phyloP scores from a whole-genome alignment of 92 coral and sea anemone species.

The Meandrina meandrites region DNA sequence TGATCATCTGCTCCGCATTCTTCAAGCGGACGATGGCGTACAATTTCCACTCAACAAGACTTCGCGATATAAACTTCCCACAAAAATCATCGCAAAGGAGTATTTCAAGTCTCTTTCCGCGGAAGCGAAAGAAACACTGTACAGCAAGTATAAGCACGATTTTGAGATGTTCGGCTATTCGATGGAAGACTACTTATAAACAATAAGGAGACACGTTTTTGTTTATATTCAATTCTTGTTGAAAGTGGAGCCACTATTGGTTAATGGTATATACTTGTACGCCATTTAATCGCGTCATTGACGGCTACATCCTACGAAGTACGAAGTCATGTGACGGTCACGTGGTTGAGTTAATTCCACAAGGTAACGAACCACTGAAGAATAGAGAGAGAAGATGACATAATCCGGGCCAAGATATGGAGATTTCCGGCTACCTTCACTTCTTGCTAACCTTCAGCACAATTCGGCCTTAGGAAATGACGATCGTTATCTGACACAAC shows the following conservation, averaged over 20 bases:
- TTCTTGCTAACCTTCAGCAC: neutral
- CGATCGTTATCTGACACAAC: neutral
- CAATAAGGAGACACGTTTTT: neutral
- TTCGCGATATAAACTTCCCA: constrained; percentile 70
- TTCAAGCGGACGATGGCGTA: constrained; percentile 68
- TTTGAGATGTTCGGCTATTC: constrained; percentile 95
- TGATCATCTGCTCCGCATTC: constrained; percentile 54
- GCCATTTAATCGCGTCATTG: neutral
- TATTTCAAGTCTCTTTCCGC: constrained; percentile 70
- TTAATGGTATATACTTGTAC: neutral
- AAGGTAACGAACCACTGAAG: neutral
- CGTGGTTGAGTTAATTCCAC: neutral
- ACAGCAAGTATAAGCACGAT: constrained; percentile 78
- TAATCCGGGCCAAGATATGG: neutral
- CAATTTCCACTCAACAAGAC: constrained; percentile 85
- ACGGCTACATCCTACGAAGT: neutral
- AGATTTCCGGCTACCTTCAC: neutral
- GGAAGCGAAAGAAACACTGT: constrained; percentile 58
- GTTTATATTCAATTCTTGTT: too few relatives aligned
- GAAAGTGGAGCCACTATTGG: neutral
- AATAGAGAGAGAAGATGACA: neutral
- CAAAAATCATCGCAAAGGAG: constrained; percentile 65
- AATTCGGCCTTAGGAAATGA: neutral
- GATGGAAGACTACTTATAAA: constrained; percentile 55
- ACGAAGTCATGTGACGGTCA: constrained; percentile 3